These are phyloP conservation scores for Brachyistius frenatus DNA, from an alignment of 2,113 vertebrate genomes.

Conservation along the genomic window DNA sequence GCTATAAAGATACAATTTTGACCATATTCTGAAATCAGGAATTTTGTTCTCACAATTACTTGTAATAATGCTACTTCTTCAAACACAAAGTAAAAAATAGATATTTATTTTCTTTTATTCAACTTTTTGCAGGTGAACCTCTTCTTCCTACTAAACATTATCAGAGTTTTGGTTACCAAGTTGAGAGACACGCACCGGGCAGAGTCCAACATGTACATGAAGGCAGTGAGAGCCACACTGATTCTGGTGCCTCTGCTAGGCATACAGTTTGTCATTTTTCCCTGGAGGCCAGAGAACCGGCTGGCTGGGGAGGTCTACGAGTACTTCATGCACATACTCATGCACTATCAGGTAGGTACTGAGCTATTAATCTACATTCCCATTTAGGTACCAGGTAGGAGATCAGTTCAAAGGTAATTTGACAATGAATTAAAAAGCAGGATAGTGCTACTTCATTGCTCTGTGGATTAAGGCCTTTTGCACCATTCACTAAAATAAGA, in stretches of 20 bases:
- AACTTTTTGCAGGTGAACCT: constrained; percentile 91
- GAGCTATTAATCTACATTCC: constrained; percentile 1
- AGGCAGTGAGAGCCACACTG: constrained; percentile 95
- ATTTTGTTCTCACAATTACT: neutral
- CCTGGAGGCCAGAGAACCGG: constrained; percentile 95
- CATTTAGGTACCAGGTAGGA: neutral
- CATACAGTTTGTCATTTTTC: constrained; percentile 96
- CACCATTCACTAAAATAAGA: neutral
- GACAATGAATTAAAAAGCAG: neutral
- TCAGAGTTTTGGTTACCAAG: constrained; percentile 95
- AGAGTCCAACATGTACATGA: constrained; percentile 98
- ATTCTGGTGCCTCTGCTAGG: constrained; percentile 96
- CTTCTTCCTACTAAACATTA: constrained; percentile 97
- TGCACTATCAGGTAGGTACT: constrained; percentile 94
- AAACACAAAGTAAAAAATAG: neutral
- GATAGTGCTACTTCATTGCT: neutral
- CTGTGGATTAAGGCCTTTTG: neutral
- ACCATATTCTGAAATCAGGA: too few relatives aligned
- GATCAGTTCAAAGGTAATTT: constrained; percentile 10
- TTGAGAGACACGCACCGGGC: constrained; percentile 91
- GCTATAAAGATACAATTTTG: too few relatives aligned
- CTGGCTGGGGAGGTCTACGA: constrained; percentile 95
- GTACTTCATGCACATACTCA: constrained; percentile 96
- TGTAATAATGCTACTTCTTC: neutral
- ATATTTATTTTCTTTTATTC: neutral